A percentile compares a stretch with the other conserved stretches of the same genome.
phyloP scores from a whole-genome alignment of 1,140 invertebrate species.

The Ips nitidus region DNA sequence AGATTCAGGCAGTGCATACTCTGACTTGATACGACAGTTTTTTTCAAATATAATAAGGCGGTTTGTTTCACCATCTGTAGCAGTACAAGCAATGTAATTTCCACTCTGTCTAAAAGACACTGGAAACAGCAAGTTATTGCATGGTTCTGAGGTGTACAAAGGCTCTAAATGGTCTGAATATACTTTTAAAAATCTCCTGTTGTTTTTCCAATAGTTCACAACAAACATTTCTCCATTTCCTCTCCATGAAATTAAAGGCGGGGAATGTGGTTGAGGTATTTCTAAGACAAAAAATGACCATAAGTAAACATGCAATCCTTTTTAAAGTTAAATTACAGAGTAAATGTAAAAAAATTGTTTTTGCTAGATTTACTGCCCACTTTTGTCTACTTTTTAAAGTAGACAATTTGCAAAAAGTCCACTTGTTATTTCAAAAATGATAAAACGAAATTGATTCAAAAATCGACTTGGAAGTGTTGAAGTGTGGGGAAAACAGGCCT shows the following conservation, averaged over 20 bases:
- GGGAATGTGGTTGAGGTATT: slow-evolving; percentile 20
- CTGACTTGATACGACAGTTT: slow-evolving; percentile 38
- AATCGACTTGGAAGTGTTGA: neutral
- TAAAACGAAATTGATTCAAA: neutral
- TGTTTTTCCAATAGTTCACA: slow-evolving; percentile 37
- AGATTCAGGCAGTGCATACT: slow-evolving; percentile 27
- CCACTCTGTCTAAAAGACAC: slow-evolving; percentile 37
- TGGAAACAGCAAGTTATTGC: slow-evolving; percentile 30
- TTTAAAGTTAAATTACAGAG: neutral
- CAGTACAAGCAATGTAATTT: slow-evolving; percentile 39
- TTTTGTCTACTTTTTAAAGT: neutral
- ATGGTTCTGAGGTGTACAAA: slow-evolving; percentile 34
- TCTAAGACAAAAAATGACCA: slow-evolving; percentile 6
- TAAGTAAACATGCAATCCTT: neutral
- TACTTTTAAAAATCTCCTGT: slow-evolving; percentile 37
- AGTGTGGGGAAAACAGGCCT: too few relatives aligned
- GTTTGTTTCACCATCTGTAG: slow-evolving; percentile 17
- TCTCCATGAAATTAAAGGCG: slow-evolving; percentile 40
- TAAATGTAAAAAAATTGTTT: too few relatives aligned
- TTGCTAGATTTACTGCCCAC: too few relatives aligned
- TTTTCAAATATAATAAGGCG: slow-evolving; percentile 43
- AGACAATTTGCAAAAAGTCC: neutral
- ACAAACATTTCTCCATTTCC: slow-evolving; percentile 44
- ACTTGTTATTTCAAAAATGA: slow-evolving; percentile 3
- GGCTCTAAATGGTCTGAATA: slow-evolving; percentile 34